Evolutionary conservation across 2,797 vertebrate species (phyloP), one percentile per base, ranked within the genome.

Genomic region (Enteromius fasciolatus): DNA sequence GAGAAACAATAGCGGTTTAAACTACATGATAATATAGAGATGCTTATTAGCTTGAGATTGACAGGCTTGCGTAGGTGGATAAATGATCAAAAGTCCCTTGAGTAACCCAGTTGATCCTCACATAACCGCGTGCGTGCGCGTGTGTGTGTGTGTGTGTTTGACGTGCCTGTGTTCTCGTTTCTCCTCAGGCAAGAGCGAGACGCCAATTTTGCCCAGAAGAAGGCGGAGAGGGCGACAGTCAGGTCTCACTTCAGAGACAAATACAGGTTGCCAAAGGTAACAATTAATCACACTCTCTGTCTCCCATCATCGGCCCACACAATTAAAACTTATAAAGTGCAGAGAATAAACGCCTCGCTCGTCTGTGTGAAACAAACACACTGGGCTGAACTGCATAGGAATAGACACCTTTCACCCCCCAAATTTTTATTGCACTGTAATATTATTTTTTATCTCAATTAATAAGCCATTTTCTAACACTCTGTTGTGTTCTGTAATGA

Each of bases 211-310:
- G 95, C 95, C 23, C 97, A 98, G 92, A 96, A 96, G 92, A 99
- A 98, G 91, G 98, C 97, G 0, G 98, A 98, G 92, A 92, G 98
- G 77, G 98, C 98, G 63, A 98, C 97, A 0, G 90, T 99, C 75
- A 90, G 97, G 88, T 96, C 92, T 86, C 97, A 99, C 90, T 97
- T 98, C 89, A 92, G 97, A 87, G 97, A 99, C 73, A 99, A 99
- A 90, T 99, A 99, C 92, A 92, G 94, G 67, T 93, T 99, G 75
- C 97, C 97, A 89, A 98, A 99, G 97, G 98, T 99, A 95, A 90
- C 83, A 17, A 4, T 39, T 36, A 61, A 7, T 15, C 9, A 50
- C 57, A n/a, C 36, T n/a, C 64, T 41, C 20, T 44, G 67, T 25
- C 52, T 63, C 7, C 48, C 20, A 31, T 31, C 18, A 20, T 18